Percentiles rank a stretch among this genome's conserved stretches.
Conservation (phyloP, 1,140 invertebrate species). For the Orchestia grillus region DNA sequence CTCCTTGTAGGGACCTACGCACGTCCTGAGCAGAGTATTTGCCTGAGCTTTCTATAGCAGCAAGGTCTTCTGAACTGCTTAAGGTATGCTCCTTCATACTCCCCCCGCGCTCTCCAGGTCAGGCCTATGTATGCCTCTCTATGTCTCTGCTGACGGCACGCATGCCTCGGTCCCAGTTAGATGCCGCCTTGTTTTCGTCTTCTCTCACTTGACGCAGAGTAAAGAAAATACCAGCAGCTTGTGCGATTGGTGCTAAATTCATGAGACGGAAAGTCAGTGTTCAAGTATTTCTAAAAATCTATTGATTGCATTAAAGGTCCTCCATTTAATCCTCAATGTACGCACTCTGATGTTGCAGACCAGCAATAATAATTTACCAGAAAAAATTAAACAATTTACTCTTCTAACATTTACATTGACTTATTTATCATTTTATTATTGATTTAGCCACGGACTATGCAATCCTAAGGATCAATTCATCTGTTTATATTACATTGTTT, state of each 20-base stretch:
- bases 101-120: background rate
- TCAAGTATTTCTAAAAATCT: background rate
- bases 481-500: background rate
- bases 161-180: background rate
- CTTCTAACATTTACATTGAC: too few species aligned
- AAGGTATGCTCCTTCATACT: background rate
- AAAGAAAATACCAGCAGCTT: background rate
- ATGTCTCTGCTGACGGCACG: background rate
- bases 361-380: background rate
- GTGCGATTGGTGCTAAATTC: background rate
- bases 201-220: background rate
- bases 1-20: background rate
- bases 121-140: background rate
- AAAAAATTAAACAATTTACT: background rate
- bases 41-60: background rate
- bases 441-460: background rate
- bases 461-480: background rate
- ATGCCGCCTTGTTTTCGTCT: background rate
- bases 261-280: background rate
- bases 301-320: background rate
- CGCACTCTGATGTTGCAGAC: background rate
- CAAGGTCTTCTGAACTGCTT: background rate
- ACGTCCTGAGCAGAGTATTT: background rate
- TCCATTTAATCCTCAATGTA: background rate
- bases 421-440: background rate